These are phyloP conservation scores for Platycheirus rosarum DNA, from an alignment of 2,888 invertebrate genomes.

Conservation along the genomic window DNA sequence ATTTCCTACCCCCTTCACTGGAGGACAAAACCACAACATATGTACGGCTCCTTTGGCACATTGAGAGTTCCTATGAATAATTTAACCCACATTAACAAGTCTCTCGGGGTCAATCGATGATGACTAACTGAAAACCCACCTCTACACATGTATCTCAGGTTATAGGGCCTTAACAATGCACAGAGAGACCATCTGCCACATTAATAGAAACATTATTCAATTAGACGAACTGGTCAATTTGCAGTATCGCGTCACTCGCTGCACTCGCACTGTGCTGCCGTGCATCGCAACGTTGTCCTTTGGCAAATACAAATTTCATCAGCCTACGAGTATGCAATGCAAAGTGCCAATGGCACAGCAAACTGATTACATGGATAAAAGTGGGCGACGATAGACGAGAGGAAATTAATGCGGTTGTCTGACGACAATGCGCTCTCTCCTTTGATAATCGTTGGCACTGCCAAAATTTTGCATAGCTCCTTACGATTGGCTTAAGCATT, in stretches of 20 bases:
- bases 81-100: conserved; percentile 53
- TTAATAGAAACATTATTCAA: conserved; percentile 69
- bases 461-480: conserved; percentile 58
- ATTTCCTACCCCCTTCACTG: too few relatives aligned
- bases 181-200: conserved; percentile 50
- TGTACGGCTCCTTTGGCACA: background rate
- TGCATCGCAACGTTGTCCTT: conserved; percentile 35
- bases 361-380: conserved; percentile 58
- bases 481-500: conserved; percentile 67
- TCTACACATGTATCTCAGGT: background rate
- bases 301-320: conserved; percentile 55
- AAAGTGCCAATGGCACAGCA: conserved; percentile 44
- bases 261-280: conserved; percentile 1
- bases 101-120: conserved; percentile 49
- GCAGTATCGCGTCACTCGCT: conserved; percentile 58
- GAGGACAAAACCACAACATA: background rate
- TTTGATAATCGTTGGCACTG: conserved; percentile 48
- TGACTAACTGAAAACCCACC: conserved; percentile 36
- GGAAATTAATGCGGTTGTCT: conserved; percentile 64
- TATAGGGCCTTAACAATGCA: conserved; percentile 20
- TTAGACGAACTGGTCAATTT: conserved; percentile 66
- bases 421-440: conserved; percentile 40
- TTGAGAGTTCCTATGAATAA: conserved; percentile 23
- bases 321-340: conserved; percentile 30
- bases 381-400: conserved; percentile 22